Base-by-base conservation (phyloP, 1,140 invertebrate species). In the Drosophila prosaltans region DNA sequence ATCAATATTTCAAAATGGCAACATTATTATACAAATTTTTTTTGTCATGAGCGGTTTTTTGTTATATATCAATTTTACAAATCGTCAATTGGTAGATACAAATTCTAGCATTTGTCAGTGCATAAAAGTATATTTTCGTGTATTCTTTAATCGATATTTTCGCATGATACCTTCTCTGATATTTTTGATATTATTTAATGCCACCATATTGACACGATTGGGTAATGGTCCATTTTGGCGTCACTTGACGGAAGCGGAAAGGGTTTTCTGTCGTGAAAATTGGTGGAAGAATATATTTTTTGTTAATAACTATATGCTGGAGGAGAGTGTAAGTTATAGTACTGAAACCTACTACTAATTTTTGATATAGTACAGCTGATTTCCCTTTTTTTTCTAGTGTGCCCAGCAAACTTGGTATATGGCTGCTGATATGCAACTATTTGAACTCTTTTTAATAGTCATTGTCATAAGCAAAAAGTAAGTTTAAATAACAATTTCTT, bases 361-460 rank as follows among this genome's bases (percentile, higher is more conserved):
- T 30, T 30, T 28, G 2, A 58, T 11, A 30, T 21, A 16, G 21
- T 16, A 4, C 10, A 66, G 21, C 45, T 43, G 16, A 16, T 16
- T 43, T 61, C 73, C 92, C 93, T 80, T 75, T 84, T 7, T 67
- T 16, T 63, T 48, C 7, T 39, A 94, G 95, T 96, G 96, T 81
- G 93, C 95, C 93, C 94, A 94, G 1, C 95, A 95, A 92, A 94
- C 95, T 0, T 97, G 96, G 96, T 96, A 96, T 78, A 77, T 96
- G 68, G 94, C 95, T 0, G 94, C 95, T 30, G 96, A 97, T 79
- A 95, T 95, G 93, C 95, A 96, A 82, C 93, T 96, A 21, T 94
- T 95, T 65, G 93, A 94, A 74, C 77, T 95, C 2, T 94, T 94
- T 1, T 93, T 95, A 10, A 86, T 95, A 0, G 91, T 93, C 66